phyloP scores from a whole-genome alignment of 2,113 vertebrate species.

The Cebus imitator region DNA sequence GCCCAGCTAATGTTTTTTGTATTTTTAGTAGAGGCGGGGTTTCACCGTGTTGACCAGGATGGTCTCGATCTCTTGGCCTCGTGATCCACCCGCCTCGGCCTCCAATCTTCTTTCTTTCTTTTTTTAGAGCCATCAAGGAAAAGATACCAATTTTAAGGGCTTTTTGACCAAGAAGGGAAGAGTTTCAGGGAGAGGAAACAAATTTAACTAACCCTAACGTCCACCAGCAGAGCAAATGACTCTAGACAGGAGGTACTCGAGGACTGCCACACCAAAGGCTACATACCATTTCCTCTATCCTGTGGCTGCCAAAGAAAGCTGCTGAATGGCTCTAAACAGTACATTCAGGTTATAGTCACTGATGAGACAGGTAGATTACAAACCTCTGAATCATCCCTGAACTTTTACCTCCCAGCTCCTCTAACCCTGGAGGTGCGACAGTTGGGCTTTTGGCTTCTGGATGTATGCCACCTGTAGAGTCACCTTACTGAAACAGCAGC shows the following conservation, averaged over 20 bases:
- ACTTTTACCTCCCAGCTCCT: conserved; percentile 24
- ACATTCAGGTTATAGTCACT: neutral
- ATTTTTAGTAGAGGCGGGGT: no score
- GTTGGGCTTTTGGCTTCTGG: neutral
- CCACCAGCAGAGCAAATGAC: neutral
- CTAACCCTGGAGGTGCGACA: neutral
- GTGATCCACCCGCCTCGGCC: no score
- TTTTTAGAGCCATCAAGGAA: no score
- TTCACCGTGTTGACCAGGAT: no score
- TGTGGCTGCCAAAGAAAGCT: neutral
- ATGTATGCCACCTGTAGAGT: neutral
- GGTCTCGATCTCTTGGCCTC: no score
- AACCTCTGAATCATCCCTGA: conserved; percentile 63
- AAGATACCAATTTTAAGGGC: neutral
- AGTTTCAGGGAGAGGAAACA: conserved; percentile 24
- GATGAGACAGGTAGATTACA: conserved; percentile 38
- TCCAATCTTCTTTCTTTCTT: no score
- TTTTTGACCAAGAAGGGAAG: neutral
- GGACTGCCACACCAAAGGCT: neutral
- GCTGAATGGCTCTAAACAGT: neutral
- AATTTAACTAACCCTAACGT: conserved; percentile 7
- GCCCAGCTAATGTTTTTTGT: no score
- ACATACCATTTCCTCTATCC: neutral
- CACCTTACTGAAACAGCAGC: conserved; percentile 38
- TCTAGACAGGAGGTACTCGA: neutral